Conservation (phyloP, 2,113 vertebrate species). For the Thermophis baileyi region DNA sequence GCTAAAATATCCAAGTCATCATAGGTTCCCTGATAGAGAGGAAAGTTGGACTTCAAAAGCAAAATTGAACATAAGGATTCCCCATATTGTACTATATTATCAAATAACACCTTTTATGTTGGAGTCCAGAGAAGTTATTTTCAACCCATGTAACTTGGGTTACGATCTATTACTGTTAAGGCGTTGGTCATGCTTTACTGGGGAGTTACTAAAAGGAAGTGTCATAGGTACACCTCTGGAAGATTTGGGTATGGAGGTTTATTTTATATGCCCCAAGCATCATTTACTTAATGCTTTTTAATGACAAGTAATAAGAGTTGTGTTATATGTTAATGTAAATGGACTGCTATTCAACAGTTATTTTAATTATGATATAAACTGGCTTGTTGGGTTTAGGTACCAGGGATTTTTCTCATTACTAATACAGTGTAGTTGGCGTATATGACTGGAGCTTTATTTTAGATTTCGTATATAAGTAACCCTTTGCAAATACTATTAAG, state of each 20-base stretch:
- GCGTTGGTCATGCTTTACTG: background rate
- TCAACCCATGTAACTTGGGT: background rate
- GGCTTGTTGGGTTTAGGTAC: background rate
- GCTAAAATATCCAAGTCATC: slow-evolving; percentile 56
- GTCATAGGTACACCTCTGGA: background rate
- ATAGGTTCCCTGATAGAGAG: slow-evolving; percentile 25
- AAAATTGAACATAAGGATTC: background rate
- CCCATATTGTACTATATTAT: background rate
- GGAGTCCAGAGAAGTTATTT: background rate
- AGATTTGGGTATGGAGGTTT: background rate
- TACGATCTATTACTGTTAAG: background rate
- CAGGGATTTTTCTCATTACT: background rate
- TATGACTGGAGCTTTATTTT: background rate
- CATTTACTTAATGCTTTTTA: background rate
- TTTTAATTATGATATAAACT: background rate
- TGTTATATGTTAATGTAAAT: background rate
- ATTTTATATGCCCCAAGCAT: background rate
- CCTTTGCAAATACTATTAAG: background rate
- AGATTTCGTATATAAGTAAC: background rate
- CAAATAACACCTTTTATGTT: background rate
- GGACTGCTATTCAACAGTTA: background rate
- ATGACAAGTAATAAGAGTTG: background rate
- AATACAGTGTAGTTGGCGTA: no score
- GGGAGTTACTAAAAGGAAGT: background rate
- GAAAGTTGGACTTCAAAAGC: slow-evolving; percentile 4